Conservation (phyloP, 2,113 vertebrate species). For the Dendrocopos noguchii region DNA sequence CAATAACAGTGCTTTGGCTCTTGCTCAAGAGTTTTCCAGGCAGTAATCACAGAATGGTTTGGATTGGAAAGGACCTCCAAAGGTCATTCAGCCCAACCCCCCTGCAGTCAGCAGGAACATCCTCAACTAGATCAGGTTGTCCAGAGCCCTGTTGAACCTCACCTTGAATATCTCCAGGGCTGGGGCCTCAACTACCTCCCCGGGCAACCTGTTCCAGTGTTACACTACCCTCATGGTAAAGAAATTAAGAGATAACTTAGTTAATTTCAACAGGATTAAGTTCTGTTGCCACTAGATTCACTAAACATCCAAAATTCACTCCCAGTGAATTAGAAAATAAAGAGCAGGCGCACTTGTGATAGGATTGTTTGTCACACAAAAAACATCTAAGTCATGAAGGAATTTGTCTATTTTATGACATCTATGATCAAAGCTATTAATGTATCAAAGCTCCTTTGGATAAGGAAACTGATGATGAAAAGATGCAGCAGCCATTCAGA, state of each 20-base stretch:
- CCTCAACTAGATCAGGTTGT: too few species aligned
- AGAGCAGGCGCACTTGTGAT: background rate
- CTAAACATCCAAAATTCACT: background rate
- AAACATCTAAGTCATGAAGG: background rate
- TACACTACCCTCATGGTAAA: too few species aligned
- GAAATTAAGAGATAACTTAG: background rate
- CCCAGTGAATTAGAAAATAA: background rate
- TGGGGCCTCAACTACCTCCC: too few species aligned
- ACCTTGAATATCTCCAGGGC: too few species aligned
- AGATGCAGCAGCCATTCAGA: rapidly evolving
- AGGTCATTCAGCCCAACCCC: too few species aligned
- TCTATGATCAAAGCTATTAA: background rate
- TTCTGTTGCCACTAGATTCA: background rate
- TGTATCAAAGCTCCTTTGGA: rapidly evolving
- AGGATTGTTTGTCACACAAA: background rate
- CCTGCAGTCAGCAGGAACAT: too few species aligned
- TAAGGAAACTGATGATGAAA: background rate
- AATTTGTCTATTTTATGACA: rapidly evolving
- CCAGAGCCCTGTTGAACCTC: too few species aligned
- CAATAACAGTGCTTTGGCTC: background rate
- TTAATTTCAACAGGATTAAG: background rate
- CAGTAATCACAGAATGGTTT: background rate
- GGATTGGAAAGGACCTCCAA: too few species aligned
- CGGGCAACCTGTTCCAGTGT: too few species aligned
- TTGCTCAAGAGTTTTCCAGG: background rate